A percentile compares a stretch with the other conserved stretches of the same genome.
These are phyloP conservation scores for Pelochelys cantorii DNA, from an alignment of 2,797 vertebrate genomes.

Conservation along the genomic window DNA sequence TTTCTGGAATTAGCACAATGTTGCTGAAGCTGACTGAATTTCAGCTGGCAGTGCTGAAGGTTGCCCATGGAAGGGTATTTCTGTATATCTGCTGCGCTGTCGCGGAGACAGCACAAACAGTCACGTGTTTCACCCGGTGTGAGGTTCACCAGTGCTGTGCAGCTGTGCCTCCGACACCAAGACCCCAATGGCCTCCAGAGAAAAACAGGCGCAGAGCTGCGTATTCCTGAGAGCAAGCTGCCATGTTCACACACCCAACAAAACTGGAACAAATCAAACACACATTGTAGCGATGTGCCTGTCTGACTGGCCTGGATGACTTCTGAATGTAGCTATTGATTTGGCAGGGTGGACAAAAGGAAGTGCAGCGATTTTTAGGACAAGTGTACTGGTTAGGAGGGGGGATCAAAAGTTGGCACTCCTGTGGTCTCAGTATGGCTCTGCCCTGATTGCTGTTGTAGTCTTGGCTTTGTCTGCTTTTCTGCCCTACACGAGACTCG, in stretches of 20 bases:
- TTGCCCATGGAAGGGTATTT: not conserved
- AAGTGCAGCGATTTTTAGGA: not conserved
- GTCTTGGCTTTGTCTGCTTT: not conserved
- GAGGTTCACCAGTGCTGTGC: not conserved
- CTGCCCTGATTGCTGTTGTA: not conserved
- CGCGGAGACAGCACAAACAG: not conserved
- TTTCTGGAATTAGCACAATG: not conserved
- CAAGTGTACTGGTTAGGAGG: not conserved
- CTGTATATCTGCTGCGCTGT: not conserved
- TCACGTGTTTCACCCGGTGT: not conserved
- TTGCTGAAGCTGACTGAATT: not conserved
- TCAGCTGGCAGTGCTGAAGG: not conserved
- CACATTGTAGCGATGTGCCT: rapidly evolving
- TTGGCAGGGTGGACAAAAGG: rapidly evolving
- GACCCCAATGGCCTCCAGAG: rapidly evolving
- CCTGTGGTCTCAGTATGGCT: not conserved
- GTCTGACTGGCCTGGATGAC: rapidly evolving
- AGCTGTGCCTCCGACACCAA: not conserved
- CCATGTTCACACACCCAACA: rapidly evolving
- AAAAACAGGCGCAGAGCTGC: rapidly evolving
- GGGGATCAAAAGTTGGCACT: not conserved
- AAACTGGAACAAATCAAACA: rapidly evolving
- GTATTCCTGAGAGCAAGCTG: rapidly evolving
- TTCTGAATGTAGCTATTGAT: rapidly evolving
- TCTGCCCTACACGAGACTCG: not conserved